Base-by-base conservation (phyloP, 1,140 invertebrate species). In the Drosophila yakuba region DNA sequence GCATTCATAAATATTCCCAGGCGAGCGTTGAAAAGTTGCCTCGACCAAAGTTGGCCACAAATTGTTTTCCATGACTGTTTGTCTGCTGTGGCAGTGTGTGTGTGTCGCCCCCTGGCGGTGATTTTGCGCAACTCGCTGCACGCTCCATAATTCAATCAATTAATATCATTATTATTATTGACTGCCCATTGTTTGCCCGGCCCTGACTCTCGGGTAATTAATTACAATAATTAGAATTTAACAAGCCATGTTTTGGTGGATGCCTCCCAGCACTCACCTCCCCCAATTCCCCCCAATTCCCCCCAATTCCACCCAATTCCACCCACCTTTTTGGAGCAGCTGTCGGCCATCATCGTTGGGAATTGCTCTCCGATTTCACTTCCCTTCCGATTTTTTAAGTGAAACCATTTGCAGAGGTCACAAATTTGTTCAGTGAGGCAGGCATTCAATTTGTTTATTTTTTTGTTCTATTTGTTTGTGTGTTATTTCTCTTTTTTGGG, bases 221-320 rank as follows among this genome's bases (percentile, higher is more conserved):
- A 88, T 86, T 88, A 88, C 66, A 88, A 83, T 86, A 86, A 86
- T 86, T 86, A 79, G 75, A 88, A 88, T 88, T 88, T 88, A 86
- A 88, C 75, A 79, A 73, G 74, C 80, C 45, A 17, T 71, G 73
- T 45, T 75, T 58, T 25, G 20, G 44, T 14, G 38, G 12, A 8
- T 8, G 25, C 20, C 23, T 45, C 43, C 32, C 43, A 25, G 15
- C 35, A 14, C 3, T 5, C 15, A 14, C 43, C 3, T 8, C 15
- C 8, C 43, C 32, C 28, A 20, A 20, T 20, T 20, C 20, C 17
- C 23, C 38, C 14, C 0, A 51, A 20, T 2, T 4, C 7, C 15
- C 8, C 43, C 25, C 28, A 20, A 2, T 20, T 20, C 20, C n/a
- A 14, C 38, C 14, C 0, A 51, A 6, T 32, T n/a, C 41, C 56